phyloP scores from a whole-genome alignment of 2,797 vertebrate genomes.

The Danionella dracula region DNA sequence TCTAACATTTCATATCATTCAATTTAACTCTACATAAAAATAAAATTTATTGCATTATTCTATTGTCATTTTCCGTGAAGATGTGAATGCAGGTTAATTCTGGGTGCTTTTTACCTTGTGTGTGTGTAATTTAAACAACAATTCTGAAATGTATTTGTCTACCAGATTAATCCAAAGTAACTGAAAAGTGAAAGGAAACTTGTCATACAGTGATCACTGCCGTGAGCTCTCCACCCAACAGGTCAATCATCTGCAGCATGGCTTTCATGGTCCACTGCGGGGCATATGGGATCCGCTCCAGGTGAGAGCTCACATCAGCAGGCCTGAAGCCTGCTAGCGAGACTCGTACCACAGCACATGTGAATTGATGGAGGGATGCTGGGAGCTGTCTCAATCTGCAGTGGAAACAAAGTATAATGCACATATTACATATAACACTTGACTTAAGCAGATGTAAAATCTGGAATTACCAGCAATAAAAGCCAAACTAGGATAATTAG shows the following conservation, averaged over 20 bases:
- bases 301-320: constrained; percentile 42
- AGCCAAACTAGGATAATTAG: too few species aligned
- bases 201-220: constrained; percentile 50
- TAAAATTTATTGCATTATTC: too few species aligned
- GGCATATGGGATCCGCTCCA: constrained; percentile 74
- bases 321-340: constrained; percentile 80
- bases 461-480: too few species aligned
- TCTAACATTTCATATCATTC: too few species aligned
- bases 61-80: too few species aligned
- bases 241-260: constrained; percentile 73
- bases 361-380: constrained; percentile 70
- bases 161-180: not conserved
- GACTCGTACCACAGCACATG: constrained; percentile 69
- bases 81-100: too few species aligned
- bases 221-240: constrained; percentile 70
- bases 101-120: too few species aligned
- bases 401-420: constrained; percentile 1
- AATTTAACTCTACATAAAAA: too few species aligned
- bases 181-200: not conserved
- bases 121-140: too few species aligned
- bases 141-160: too few species aligned
- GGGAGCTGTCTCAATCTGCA: constrained; percentile 81
- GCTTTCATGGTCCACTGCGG: constrained; percentile 83
- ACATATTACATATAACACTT: too few species aligned
- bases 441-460: too few species aligned